Conservation (phyloP, 2,888 invertebrate species). For the Dinocampus coccinellae region DNA sequence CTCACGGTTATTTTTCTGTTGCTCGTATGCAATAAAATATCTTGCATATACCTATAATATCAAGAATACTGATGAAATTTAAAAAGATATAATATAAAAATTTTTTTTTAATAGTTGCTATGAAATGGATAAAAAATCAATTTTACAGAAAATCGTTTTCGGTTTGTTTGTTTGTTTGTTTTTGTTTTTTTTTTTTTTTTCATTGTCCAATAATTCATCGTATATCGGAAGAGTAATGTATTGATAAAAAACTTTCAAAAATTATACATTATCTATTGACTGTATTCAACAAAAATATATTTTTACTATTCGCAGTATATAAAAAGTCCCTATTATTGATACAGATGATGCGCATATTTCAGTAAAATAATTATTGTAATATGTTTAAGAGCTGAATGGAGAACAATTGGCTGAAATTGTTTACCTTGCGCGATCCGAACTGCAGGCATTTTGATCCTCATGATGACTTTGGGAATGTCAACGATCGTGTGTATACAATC, state of each 20-base stretch:
- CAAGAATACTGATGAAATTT: too few relatives aligned
- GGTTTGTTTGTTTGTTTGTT: background rate
- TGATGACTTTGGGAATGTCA: constrained; percentile 73
- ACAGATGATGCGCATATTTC: too few relatives aligned
- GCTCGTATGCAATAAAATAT: background rate
- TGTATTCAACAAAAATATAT: too few relatives aligned
- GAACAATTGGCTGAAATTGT: constrained; percentile 55
- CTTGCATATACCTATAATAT: too few relatives aligned
- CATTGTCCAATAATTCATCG: background rate
- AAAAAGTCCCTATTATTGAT: too few relatives aligned
- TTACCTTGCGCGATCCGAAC: constrained; percentile 97
- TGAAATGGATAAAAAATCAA: too few relatives aligned
- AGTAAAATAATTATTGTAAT: background rate
- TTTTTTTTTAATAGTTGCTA: too few relatives aligned
- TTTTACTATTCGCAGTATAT: too few relatives aligned
- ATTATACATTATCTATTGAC: background rate
- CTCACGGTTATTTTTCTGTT: constrained; percentile 25
- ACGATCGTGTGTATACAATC: constrained; percentile 4
- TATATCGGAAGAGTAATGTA: background rate
- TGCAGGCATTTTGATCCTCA: constrained; percentile 98
- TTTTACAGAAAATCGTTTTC: too few relatives aligned
- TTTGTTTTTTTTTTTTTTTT: background rate
- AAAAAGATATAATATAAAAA: too few relatives aligned
- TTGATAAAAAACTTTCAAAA: background rate
- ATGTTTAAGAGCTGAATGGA: background rate